Evolutionary conservation across 2,888 invertebrate genomes (phyloP).

Genomic region (Athrips mouffetella): DNA sequence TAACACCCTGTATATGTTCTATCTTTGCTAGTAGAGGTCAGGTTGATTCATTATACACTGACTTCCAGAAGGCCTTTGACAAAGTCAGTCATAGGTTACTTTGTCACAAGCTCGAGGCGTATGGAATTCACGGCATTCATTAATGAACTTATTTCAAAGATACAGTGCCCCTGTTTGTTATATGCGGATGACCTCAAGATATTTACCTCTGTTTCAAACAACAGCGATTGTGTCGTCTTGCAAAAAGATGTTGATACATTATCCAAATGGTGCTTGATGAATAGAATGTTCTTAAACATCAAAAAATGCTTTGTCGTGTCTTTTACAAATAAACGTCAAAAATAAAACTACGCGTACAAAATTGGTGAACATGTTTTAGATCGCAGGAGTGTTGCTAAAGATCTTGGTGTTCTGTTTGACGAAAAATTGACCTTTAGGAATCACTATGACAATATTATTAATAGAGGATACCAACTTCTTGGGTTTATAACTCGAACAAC

Average conservation of each 20-base stretch:
- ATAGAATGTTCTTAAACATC: background rate
- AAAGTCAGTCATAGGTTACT: slow-evolving; percentile 22
- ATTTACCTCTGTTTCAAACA: background rate
- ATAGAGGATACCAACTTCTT: too few species aligned
- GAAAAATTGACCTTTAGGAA: background rate
- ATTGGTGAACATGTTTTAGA: background rate
- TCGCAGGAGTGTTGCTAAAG: background rate
- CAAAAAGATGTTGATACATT: background rate
- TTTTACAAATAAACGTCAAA: background rate
- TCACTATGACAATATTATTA: background rate
- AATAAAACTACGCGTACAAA: background rate
- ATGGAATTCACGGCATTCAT: slow-evolving; percentile 18
- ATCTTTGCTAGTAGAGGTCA: too few species aligned
- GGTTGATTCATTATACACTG: too few species aligned
- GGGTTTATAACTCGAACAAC: too few species aligned
- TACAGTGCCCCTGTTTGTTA: too few species aligned
- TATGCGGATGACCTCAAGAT: slow-evolving; percentile 3
- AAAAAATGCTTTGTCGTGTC: background rate
- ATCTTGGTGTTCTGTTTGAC: background rate
- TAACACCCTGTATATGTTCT: too few species aligned
- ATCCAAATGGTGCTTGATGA: background rate
- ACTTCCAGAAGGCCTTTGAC: too few species aligned
- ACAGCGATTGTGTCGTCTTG: background rate
- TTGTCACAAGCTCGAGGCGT: slow-evolving; percentile 10
- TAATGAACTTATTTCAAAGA: background rate